Conservation (phyloP, 1,140 invertebrate species). For the Limonius californicus region DNA sequence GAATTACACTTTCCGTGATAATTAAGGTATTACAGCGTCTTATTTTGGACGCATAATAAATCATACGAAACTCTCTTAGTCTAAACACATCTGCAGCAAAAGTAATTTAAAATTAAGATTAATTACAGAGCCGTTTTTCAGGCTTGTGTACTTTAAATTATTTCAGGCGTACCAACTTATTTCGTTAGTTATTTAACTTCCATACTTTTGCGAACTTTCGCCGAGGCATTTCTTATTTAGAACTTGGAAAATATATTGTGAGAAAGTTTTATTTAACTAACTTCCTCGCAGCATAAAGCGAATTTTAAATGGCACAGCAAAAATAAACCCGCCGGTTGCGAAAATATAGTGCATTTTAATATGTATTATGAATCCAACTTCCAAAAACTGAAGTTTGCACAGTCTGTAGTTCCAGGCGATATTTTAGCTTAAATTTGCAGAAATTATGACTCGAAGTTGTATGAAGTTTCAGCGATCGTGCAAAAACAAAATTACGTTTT, state of each 20-base stretch:
- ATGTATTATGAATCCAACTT: neutral
- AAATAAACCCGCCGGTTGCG: neutral
- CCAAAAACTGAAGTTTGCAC: neutral
- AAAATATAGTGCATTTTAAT: neutral
- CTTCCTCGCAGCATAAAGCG: neutral
- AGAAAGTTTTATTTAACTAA: neutral
- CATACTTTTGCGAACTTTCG: conserved; percentile 21
- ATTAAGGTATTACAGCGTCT: conserved; percentile 9
- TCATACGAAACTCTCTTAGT: conserved; percentile 8
- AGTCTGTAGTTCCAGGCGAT: neutral
- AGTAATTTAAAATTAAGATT: conserved; percentile 32
- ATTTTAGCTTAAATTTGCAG: conserved; percentile 9
- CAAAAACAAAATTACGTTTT: conserved; percentile 36
- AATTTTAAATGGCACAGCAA: neutral
- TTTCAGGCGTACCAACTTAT: conserved; percentile 31
- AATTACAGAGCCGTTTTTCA: conserved; percentile 28
- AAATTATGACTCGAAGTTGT: conserved; percentile 5
- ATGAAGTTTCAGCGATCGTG: conserved; percentile 11
- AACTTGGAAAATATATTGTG: conserved; percentile 8
- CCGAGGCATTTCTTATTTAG: conserved; percentile 12
- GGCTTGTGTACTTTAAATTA: conserved; percentile 27
- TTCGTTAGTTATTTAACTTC: conserved; percentile 32
- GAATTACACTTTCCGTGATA: conserved; percentile 9
- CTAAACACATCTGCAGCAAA: conserved; percentile 16
- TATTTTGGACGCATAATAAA: conserved; percentile 14